A percentile compares a stretch with the other conserved stretches of the same genome.
Conservation (phyloP, 2,113 vertebrate species). For the Numida meleagris region DNA sequence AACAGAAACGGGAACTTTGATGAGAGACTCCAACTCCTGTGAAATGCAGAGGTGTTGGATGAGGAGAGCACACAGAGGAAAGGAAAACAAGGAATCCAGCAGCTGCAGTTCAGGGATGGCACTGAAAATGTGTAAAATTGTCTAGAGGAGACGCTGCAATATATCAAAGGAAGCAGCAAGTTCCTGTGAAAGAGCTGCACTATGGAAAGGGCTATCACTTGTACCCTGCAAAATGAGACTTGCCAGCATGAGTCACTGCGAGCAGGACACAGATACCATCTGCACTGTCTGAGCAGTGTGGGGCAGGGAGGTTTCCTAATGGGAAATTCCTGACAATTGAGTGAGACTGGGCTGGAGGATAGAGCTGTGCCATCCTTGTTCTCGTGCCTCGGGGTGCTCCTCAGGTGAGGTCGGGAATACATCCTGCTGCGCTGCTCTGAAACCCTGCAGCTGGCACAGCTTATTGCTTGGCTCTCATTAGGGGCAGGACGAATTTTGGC, state of each 20-base stretch:
- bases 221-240: neutral
- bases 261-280: neutral
- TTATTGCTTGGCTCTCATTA: fast-evolving
- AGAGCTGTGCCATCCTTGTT: neutral
- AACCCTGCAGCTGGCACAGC: neutral
- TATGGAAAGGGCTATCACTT: neutral
- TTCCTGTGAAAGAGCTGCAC: neutral
- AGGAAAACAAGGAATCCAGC: neutral
- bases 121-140: neutral
- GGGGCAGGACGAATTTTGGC: neutral
- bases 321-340: neutral
- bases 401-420: neutral
- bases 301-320: neutral
- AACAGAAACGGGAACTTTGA: neutral
- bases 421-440: fast-evolving
- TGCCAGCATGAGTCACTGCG: neutral
- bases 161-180: neutral
- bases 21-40: neutral
- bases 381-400: neutral
- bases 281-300: neutral
- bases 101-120: neutral
- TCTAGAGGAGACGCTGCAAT: neutral
- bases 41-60: neutral
- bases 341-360: neutral
- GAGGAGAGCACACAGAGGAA: fast-evolving